Evolutionary conservation across 2,888 invertebrate genomes (phyloP).

Genomic region (Apeira syringaria): DNA sequence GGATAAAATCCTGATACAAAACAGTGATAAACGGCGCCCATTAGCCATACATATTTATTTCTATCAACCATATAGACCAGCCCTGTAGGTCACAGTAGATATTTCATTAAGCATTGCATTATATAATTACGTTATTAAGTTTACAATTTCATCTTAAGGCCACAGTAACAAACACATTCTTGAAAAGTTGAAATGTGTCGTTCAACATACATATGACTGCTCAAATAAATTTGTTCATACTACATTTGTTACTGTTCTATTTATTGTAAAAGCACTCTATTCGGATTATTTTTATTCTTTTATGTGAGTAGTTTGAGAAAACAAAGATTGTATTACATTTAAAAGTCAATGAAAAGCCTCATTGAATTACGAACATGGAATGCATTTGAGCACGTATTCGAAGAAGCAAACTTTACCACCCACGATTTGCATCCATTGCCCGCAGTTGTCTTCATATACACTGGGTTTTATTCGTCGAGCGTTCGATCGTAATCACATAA

Average conservation of each 20-base stretch:
- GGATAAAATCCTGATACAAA: conserved; percentile 40
- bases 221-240: too few relatives aligned
- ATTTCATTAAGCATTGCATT: too few relatives aligned
- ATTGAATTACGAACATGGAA: conserved; percentile 59
- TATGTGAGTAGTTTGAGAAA: conserved; percentile 47
- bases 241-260: too few relatives aligned
- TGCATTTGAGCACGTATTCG: conserved; percentile 55
- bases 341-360: conserved; percentile 65
- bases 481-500: conserved; percentile 32
- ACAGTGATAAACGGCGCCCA: conserved; percentile 43
- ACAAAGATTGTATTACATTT: conserved; percentile 64
- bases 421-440: conserved; percentile 48
- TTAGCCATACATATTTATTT: conserved; percentile 40
- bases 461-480: conserved; percentile 40
- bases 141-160: too few relatives aligned
- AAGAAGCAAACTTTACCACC: conserved; percentile 50
- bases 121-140: too few relatives aligned
- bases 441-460: conserved; percentile 38
- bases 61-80: too few relatives aligned
- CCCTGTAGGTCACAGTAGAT: too few relatives aligned
- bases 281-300: conserved; percentile 43
- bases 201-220: too few relatives aligned
- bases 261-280: too few relatives aligned
- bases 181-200: too few relatives aligned
- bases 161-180: too few relatives aligned